phyloP scores from a whole-genome alignment of 2,797 vertebrate genomes.

The Taenioides sp. region DNA sequence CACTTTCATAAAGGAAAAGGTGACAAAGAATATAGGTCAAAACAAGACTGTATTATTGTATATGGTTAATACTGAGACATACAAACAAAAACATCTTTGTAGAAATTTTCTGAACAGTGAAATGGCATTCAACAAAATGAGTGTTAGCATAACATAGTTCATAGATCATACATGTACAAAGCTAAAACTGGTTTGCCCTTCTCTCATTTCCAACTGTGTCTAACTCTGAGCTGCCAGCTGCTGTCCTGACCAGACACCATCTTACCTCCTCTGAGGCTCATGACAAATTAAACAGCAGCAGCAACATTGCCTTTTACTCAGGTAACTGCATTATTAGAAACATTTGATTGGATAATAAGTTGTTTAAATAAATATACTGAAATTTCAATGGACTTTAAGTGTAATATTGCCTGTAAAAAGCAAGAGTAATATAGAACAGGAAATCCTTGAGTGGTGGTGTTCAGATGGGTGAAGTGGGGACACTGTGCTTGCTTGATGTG shows the following conservation, averaged over 20 bases:
- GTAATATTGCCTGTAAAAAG: neutral
- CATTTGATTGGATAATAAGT: neutral
- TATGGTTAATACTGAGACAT: constrained; percentile 81
- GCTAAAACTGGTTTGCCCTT: constrained; percentile 56
- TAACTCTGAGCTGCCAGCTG: constrained; percentile 46
- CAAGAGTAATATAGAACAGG: neutral
- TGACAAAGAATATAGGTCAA: constrained; percentile 86
- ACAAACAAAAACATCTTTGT: constrained; percentile 78
- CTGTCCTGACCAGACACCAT: constrained; percentile 49
- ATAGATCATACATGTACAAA: constrained; percentile 55
- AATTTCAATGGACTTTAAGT: neutral
- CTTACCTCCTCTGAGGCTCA: constrained; percentile 68
- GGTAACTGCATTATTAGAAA: neutral
- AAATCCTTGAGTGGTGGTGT: neutral
- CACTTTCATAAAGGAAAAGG: constrained; percentile 91
- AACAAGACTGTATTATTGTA: constrained; percentile 79
- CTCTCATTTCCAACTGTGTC: constrained; percentile 49
- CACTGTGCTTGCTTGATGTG: neutral
- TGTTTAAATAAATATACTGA: neutral
- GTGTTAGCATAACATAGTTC: constrained; percentile 75
- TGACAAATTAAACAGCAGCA: constrained; percentile 52
- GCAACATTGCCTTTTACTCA: neutral
- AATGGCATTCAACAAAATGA: constrained; percentile 79
- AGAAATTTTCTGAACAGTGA: constrained; percentile 70
- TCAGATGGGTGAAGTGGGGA: neutral